Conservation (phyloP, 2,888 invertebrate genomes). For the Augiades crinisus region DNA sequence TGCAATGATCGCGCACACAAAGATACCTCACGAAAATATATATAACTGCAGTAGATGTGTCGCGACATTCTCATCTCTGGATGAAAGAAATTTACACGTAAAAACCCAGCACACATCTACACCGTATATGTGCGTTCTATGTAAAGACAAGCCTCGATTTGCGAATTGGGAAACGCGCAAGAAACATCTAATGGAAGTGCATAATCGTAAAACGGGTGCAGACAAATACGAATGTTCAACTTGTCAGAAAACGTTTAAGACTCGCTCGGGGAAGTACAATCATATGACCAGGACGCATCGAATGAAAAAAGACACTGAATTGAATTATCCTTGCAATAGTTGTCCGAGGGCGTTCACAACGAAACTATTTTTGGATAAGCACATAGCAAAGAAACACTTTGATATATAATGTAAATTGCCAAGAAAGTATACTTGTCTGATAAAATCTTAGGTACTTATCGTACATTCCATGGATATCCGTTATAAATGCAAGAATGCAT, state of each 20-base stretch:
- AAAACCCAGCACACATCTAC: conserved; percentile 69
- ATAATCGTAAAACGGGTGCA: conserved; percentile 66
- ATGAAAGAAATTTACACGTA: conserved; percentile 65
- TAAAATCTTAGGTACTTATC: neutral
- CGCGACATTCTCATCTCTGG: conserved; percentile 64
- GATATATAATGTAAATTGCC: conserved; percentile 36
- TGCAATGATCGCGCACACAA: conserved; percentile 71
- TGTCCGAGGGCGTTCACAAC: conserved; percentile 79
- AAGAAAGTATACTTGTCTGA: neutral
- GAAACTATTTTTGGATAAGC: conserved; percentile 78
- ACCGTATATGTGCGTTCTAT: conserved; percentile 69
- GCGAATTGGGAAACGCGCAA: conserved; percentile 70
- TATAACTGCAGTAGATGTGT: conserved; percentile 69
- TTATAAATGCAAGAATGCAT: no score
- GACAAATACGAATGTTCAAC: conserved; percentile 68
- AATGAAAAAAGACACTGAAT: conserved; percentile 65
- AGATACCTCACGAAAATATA: conserved; percentile 70
- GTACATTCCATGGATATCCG: neutral
- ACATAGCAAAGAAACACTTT: conserved; percentile 78
- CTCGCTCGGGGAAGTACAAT: conserved; percentile 71
- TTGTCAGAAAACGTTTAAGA: conserved; percentile 69
- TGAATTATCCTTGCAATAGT: conserved; percentile 70
- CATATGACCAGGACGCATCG: conserved; percentile 71
- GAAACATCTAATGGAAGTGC: conserved; percentile 68
- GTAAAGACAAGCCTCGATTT: conserved; percentile 69